Evolutionary conservation across 2,888 invertebrate genomes (phyloP), one percentile per base, ranked within the genome.

Genomic region (Cartodere bifasciata): DNA sequence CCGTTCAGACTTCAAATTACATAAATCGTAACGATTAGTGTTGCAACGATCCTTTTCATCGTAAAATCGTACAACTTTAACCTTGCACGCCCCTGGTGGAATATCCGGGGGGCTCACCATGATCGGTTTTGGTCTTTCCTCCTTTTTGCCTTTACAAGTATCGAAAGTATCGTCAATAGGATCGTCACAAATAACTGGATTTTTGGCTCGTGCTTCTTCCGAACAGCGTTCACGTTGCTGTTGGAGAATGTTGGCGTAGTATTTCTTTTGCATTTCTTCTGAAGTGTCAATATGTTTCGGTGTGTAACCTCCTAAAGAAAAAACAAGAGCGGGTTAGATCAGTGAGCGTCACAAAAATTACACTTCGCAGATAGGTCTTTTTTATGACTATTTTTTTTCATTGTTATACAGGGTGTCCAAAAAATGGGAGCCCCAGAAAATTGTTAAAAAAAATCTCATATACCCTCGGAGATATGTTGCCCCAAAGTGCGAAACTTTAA

Each of bases 201-300:
- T n/a, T 34, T 46, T 49, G 2, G 51, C 44, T 3, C 50, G 42
- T 28, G 48, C 47, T 6, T 42, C 43, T 9, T 38, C 27, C 9
- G 38, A 35, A 36, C 60, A 60, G 4, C 58, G 44, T 16, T 49
- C 48, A 24, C 51, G 46, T 21, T 62, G 59, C 28, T 50, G 42
- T 38, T 48, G 43, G 15, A 58, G 35, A 3, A 60, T 52, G 6
- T 47, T 46, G 9, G 53, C 47, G 31, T 60, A 60, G 38, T 58
- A 56, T 37, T 59, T 58, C 16, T 53, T 45, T 20, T 46, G 34
- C n/a, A 49, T 51, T 43, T 60, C 58, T 46, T 58, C 56, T 4
- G 53, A 50, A 2, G 58, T 57, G 25, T 58, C 57, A 16, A 58
- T 46, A 31, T 56, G 58, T 40, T 58, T 55, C 9, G 57, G 56